A percentile compares a stretch with the other conserved stretches of the same genome.
Conservation (phyloP, 2,888 invertebrate species). For the Morpho helenor region DNA sequence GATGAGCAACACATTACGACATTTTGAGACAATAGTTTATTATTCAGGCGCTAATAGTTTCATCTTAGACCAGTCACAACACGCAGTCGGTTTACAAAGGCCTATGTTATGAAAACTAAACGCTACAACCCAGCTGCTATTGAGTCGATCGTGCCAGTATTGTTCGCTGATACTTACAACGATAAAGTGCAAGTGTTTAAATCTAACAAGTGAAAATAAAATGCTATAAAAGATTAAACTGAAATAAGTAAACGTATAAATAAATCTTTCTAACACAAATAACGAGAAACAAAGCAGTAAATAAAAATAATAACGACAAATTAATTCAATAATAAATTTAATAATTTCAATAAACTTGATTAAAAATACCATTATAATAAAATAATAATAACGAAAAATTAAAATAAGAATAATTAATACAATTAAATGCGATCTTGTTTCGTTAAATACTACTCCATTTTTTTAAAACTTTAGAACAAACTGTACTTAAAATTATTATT, state of each 20-base stretch:
- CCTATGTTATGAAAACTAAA: slow-evolving; percentile 27
- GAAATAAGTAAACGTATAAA: neutral
- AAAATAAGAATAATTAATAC: no score
- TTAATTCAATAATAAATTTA: no score
- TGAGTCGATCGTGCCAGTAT: slow-evolving; percentile 16
- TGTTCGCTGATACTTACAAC: slow-evolving; percentile 19
- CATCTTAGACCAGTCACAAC: slow-evolving; percentile 23
- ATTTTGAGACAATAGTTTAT: slow-evolving; percentile 21
- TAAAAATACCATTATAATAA: no score
- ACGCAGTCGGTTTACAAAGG: slow-evolving; percentile 20
- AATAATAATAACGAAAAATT: no score
- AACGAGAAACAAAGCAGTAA: no score
- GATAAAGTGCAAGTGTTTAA: slow-evolving; percentile 2
- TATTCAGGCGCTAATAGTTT: slow-evolving; percentile 16
- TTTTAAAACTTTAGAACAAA: no score
- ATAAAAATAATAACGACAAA: no score
- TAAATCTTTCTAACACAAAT: neutral
- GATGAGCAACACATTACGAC: slow-evolving; percentile 6
- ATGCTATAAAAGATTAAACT: neutral
- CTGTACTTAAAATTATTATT: no score
- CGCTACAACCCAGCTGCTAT: slow-evolving; percentile 16
- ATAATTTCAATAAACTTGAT: no score
- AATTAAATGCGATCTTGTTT: no score
- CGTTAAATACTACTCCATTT: no score
- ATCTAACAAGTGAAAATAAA: neutral